Evolutionary conservation across 2,113 vertebrate genomes (phyloP).

Genomic region (Poeciliopsis prolifica): DNA sequence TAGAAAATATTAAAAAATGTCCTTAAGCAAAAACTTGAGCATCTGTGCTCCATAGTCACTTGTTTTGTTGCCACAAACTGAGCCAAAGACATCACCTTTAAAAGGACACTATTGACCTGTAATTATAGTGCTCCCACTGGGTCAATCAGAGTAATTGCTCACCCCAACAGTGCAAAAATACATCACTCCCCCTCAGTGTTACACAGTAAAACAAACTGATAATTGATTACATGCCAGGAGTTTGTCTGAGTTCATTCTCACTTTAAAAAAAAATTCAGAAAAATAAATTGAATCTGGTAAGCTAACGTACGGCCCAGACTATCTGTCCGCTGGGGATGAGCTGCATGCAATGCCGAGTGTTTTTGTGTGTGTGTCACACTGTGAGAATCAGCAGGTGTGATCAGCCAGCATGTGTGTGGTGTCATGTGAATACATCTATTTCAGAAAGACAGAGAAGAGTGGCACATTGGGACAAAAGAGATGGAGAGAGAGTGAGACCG

Average conservation of each 20-base stretch:
- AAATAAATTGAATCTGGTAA: constrained; percentile 32
- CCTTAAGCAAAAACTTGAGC: neutral
- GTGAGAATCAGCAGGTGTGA: constrained; percentile 56
- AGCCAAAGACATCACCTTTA: constrained; percentile 13
- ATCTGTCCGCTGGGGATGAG: constrained; percentile 44
- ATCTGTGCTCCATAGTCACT: neutral
- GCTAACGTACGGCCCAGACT: constrained; percentile 27
- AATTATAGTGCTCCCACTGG: constrained; percentile 27
- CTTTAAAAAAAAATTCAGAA: constrained; percentile 1
- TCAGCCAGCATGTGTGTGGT: constrained; percentile 47
- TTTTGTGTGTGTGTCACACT: constrained; percentile 36
- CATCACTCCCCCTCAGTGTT: constrained; percentile 4
- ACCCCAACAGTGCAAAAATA: constrained; percentile 16
- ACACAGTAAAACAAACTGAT: constrained; percentile 21
- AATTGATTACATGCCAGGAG: constrained; percentile 5
- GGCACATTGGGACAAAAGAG: constrained; percentile 34
- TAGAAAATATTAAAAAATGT: neutral
- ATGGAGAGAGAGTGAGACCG: constrained; percentile 14
- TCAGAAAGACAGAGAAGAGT: constrained; percentile 46
- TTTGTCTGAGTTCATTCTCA: constrained; percentile 3
- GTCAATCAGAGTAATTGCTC: constrained; percentile 30
- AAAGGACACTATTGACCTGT: constrained; percentile 21
- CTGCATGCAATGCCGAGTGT: constrained; percentile 25
- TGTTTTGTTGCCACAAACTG: constrained; percentile 12
- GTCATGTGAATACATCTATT: constrained; percentile 57